These are phyloP conservation scores for Meteorus cinctellus DNA, from an alignment of 2,888 invertebrate genomes.

Conservation along the genomic window DNA sequence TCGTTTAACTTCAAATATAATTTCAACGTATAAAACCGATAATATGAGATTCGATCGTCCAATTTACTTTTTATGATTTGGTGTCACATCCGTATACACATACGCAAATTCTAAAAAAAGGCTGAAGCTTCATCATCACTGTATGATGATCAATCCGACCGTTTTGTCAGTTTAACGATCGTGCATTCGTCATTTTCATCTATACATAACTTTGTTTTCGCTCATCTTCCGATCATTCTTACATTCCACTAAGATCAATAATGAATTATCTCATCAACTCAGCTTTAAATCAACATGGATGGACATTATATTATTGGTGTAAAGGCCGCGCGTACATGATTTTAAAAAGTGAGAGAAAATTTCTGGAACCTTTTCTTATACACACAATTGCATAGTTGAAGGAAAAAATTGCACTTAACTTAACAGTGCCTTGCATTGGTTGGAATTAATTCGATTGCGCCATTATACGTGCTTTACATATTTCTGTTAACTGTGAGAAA, in stretches of 20 bases:
- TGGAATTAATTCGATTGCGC: no score
- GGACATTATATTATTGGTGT: no score
- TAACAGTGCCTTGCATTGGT: no score
- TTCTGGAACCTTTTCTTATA: no score
- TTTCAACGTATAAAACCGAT: neutral
- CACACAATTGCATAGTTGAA: no score
- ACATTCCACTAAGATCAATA: slow-evolving; percentile 30
- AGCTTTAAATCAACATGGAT: slow-evolving; percentile 21
- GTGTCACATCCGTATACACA: slow-evolving; percentile 24
- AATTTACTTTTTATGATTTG: slow-evolving; percentile 39
- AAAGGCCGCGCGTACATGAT: no score
- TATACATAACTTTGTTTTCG: neutral
- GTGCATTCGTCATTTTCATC: slow-evolving; percentile 19
- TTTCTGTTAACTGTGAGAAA: slow-evolving; percentile 26
- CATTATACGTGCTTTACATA: neutral
- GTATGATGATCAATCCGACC: neutral
- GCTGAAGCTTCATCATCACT: slow-evolving; percentile 39
- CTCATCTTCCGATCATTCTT: neutral
- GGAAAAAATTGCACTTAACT: no score
- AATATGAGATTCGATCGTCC: slow-evolving; percentile 29
- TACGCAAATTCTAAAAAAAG: neutral
- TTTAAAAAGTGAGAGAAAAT: no score
- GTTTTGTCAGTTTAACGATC: slow-evolving; percentile 4
- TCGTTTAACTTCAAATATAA: neutral
- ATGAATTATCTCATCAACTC: slow-evolving; percentile 45